Evolutionary conservation across 2,888 invertebrate genomes (phyloP).

Genomic region (Pardosa pseudoannulata): DNA sequence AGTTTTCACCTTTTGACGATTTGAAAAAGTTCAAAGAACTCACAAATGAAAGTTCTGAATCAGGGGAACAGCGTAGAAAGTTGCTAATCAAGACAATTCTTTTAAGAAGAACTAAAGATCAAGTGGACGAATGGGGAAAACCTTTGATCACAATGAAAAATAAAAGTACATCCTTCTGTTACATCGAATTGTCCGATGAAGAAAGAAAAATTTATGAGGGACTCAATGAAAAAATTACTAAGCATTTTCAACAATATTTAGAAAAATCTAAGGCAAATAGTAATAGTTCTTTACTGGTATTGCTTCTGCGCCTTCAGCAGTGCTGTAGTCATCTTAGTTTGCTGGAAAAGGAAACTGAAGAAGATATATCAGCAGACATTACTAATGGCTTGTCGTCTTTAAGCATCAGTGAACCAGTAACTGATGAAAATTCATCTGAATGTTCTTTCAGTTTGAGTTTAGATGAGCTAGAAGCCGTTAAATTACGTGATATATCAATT

Average conservation of each 20-base stretch:
- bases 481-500: neutral
- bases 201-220: slow-evolving; percentile 85
- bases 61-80: slow-evolving; percentile 81
- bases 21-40: slow-evolving; percentile 44
- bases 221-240: slow-evolving; percentile 79
- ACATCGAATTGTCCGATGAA: slow-evolving; percentile 76
- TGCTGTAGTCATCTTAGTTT: slow-evolving; percentile 92
- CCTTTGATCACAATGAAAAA: slow-evolving; percentile 80
- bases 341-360: slow-evolving; percentile 21
- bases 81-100: slow-evolving; percentile 90
- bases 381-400: slow-evolving; percentile 23
- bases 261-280: neutral
- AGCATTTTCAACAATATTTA: slow-evolving; percentile 6
- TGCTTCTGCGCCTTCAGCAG: slow-evolving; percentile 90
- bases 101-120: slow-evolving; percentile 90
- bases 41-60: slow-evolving; percentile 5
- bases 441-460: neutral
- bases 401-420: neutral
- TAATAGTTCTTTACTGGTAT: slow-evolving; percentile 71
- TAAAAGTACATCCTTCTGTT: slow-evolving; percentile 81
- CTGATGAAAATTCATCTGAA: neutral
- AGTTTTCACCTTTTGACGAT: slow-evolving; percentile 58
- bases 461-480: neutral
- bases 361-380: slow-evolving; percentile 16
- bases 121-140: slow-evolving; percentile 83